Evolutionary conservation across 2,113 vertebrate genomes (phyloP).

Genomic region (Psammodynastes pulverulentus): DNA sequence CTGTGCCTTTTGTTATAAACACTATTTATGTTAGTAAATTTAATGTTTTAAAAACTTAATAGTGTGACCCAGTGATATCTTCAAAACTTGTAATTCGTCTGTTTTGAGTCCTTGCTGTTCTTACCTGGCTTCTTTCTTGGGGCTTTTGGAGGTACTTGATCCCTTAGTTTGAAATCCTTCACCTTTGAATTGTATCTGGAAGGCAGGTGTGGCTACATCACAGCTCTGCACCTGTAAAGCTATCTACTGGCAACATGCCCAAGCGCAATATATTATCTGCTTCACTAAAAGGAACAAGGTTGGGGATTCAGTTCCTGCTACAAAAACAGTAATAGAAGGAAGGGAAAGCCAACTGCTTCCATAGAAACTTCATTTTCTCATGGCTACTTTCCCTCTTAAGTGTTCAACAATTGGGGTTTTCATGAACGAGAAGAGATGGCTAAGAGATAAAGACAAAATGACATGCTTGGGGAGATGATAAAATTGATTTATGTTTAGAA

Average conservation of each 20-base stretch:
- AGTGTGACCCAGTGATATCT: neutral
- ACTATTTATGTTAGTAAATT: conserved; percentile 91
- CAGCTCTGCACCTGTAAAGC: neutral
- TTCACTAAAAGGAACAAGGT: neutral
- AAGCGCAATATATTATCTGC: no score
- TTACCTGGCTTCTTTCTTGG: neutral
- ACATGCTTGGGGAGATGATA: neutral
- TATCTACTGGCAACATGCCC: neutral
- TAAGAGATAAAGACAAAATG: neutral
- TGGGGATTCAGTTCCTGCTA: neutral
- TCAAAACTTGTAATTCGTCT: neutral
- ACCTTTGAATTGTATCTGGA: neutral
- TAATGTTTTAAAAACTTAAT: conserved; percentile 64
- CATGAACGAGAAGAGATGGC: neutral
- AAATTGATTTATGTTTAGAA: neutral
- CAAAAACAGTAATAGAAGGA: neutral
- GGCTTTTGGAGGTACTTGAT: neutral
- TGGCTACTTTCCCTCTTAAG: no score
- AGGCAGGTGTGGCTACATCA: neutral
- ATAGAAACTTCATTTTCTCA: neutral
- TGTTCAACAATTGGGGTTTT: neutral
- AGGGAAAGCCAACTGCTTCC: neutral
- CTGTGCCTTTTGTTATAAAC: conserved; percentile 90
- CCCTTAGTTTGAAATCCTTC: neutral
- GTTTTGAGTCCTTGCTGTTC: neutral